A percentile compares a stretch with the other conserved stretches of the same genome.
These are phyloP conservation scores for Aquila chrysaetos DNA, from an alignment of 2,797 vertebrate species.

Conservation along the genomic window DNA sequence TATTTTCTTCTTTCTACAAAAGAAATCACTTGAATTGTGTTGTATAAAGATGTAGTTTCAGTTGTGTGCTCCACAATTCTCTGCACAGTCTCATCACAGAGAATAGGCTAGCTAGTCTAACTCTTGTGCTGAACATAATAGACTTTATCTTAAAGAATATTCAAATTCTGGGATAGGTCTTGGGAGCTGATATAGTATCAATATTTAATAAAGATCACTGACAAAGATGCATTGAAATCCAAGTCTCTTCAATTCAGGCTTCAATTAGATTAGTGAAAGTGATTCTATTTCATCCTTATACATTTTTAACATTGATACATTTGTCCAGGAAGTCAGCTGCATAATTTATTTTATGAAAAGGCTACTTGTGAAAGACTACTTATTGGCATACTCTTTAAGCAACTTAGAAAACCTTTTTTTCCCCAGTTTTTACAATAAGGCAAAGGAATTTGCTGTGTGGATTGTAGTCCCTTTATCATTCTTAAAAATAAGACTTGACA, in stretches of 20 bases:
- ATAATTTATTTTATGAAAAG: slow-evolving; percentile 9
- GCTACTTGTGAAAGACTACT: not conserved
- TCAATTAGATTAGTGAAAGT: slow-evolving; percentile 1
- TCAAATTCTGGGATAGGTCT: not conserved
- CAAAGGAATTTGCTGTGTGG: not conserved
- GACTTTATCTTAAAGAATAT: not conserved
- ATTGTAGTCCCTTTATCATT: not conserved
- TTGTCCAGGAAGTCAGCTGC: not conserved
- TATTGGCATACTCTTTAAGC: not conserved
- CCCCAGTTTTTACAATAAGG: not conserved
- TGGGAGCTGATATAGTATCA: not conserved
- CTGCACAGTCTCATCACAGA: not conserved
- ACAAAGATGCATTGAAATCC: slow-evolving; percentile 30
- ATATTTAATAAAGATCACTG: slow-evolving; percentile 27
- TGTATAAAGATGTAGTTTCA: not conserved
- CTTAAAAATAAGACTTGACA: not conserved
- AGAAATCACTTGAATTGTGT: not conserved
- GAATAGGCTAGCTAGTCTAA: not conserved
- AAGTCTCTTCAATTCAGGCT: not conserved
- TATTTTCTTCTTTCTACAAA: not conserved
- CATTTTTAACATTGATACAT: slow-evolving; percentile 41
- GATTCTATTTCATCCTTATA: slow-evolving; percentile 9
- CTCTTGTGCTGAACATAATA: not conserved
- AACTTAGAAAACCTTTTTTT: not conserved
- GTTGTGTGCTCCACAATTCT: not conserved